phyloP scores from a whole-genome alignment of 2,797 vertebrate species.

The Pseudochaenichthys georgianus region DNA sequence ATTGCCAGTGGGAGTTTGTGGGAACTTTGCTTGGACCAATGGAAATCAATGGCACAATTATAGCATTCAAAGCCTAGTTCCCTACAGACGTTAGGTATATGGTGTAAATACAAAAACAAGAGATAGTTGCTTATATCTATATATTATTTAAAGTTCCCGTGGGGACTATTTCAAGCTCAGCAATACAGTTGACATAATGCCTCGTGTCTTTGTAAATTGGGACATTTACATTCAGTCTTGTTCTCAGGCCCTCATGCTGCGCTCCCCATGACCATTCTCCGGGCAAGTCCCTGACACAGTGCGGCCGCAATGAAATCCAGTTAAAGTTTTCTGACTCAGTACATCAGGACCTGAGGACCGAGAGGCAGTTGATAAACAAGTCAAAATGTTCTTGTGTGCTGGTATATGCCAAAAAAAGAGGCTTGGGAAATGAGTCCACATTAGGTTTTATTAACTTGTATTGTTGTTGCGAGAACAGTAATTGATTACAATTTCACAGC shows the following conservation, averaged over 20 bases:
- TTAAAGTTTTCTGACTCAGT: conserved; percentile 24
- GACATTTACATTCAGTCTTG: conserved; percentile 75
- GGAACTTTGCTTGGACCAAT: no score
- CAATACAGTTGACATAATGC: conserved; percentile 34
- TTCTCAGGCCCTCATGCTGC: conserved; percentile 79
- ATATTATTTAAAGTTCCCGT: conserved; percentile 67
- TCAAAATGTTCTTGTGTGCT: neutral
- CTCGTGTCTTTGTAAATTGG: conserved; percentile 41
- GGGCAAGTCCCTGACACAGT: conserved; percentile 41
- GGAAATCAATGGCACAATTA: conserved; percentile 20
- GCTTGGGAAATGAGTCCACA: no score
- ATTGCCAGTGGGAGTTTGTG: conserved; percentile 51
- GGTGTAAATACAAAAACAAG: conserved; percentile 66
- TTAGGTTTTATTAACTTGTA: no score
- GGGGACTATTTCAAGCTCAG: conserved; percentile 65
- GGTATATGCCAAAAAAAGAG: no score
- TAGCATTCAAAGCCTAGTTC: conserved; percentile 63
- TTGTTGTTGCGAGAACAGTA: no score
- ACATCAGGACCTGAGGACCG: neutral
- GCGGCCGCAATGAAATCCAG: conserved; percentile 36
- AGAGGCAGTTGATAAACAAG: conserved; percentile 8
- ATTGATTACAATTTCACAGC: no score
- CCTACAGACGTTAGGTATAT: conserved; percentile 72
- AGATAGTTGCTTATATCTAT: conserved; percentile 62
- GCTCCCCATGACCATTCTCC: conserved; percentile 53